These are phyloP conservation scores for Heliconius congener DNA, from an alignment of 1,140 invertebrate species.

Conservation along the genomic window DNA sequence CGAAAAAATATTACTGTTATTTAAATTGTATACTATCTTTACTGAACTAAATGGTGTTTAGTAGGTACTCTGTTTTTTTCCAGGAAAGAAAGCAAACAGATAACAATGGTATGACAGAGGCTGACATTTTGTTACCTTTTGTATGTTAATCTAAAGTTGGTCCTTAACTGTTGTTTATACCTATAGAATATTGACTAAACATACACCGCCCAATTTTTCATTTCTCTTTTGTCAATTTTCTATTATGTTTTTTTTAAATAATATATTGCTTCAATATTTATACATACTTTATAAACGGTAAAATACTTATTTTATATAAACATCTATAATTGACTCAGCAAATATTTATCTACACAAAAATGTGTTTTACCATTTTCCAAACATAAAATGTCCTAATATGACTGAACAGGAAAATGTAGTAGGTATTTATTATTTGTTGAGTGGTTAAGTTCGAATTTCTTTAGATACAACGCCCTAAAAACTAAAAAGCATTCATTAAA, in stretches of 20 bases:
- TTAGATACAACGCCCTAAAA: neutral
- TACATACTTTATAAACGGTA: neutral
- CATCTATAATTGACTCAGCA: neutral
- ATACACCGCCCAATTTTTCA: too few species aligned
- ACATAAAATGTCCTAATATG: neutral
- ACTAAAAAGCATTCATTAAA: neutral
- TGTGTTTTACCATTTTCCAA: neutral
- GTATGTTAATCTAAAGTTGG: neutral
- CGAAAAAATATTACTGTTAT: neutral
- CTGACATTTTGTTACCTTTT: constrained; percentile 4
- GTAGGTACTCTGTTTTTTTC: neutral
- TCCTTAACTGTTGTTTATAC: neutral
- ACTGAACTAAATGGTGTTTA: neutral
- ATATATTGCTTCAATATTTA: neutral
- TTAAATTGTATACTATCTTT: neutral
- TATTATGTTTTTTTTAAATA: too few species aligned
- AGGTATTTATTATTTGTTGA: neutral
- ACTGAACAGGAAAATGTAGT: neutral
- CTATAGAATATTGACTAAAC: neutral
- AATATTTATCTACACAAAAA: neutral
- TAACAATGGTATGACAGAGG: neutral
- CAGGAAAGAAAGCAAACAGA: neutral
- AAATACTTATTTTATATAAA: neutral
- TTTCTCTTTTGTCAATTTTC: too few species aligned
- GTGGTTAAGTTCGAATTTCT: neutral